Conservation (phyloP, 2,113 vertebrate genomes). For the Pungitius pungitius region DNA sequence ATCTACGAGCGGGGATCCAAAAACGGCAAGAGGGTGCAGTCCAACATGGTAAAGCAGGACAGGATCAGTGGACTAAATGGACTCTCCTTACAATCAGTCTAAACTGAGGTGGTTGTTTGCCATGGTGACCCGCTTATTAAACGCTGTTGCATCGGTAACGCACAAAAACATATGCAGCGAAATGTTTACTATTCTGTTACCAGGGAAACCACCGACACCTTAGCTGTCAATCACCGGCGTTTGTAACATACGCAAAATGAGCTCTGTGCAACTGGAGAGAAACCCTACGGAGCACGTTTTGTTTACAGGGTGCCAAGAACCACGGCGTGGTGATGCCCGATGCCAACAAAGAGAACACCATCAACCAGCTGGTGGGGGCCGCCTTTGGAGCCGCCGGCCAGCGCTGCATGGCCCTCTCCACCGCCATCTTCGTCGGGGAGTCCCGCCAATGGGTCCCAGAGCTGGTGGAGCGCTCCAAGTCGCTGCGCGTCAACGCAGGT, state of each 20-base stretch:
- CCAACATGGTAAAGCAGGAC: slow-evolving; percentile 89
- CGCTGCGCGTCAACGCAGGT: slow-evolving; percentile 93
- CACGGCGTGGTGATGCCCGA: slow-evolving; percentile 99
- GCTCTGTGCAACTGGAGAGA: slow-evolving; percentile 13
- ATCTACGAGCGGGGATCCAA: slow-evolving; percentile 86
- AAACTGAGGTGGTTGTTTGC: background rate
- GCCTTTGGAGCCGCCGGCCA: slow-evolving; percentile 98
- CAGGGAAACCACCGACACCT: slow-evolving; percentile 4
- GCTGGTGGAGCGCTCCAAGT: slow-evolving; percentile 92
- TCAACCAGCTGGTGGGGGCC: slow-evolving; percentile 97
- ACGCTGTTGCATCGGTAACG: background rate
- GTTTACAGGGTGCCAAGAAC: slow-evolving; percentile 93
- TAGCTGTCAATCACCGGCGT: slow-evolving; percentile 16
- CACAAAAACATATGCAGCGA: background rate
- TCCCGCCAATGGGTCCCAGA: slow-evolving; percentile 93
- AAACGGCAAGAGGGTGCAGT: slow-evolving; percentile 97
- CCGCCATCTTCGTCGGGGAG: slow-evolving; percentile 93
- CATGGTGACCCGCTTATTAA: background rate
- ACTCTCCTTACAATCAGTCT: background rate
- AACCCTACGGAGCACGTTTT: slow-evolving; percentile 33
- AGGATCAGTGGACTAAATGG: background rate
- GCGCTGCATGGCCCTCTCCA: slow-evolving; percentile 97
- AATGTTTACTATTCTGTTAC: background rate
- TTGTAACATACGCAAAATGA: slow-evolving; percentile 6
- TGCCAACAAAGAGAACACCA: slow-evolving; percentile 97